Percentiles rank a stretch among this genome's conserved stretches.
Evolutionary conservation across 2,113 vertebrate species (phyloP).

Genomic region (Alosa alosa): DNA sequence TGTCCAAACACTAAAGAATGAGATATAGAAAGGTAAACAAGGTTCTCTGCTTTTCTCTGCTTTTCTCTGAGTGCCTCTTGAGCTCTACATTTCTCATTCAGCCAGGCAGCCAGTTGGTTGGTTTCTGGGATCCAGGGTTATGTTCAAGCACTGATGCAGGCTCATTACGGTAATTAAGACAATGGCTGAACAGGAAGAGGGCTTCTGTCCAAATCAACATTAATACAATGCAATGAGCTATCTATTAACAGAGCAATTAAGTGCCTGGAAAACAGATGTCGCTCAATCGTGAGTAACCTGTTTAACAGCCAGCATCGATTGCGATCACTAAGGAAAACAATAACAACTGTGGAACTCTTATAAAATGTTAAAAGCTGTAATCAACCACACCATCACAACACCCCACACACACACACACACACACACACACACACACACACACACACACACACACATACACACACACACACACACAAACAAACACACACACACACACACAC

Average conservation of each 20-base stretch:
- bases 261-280: background rate
- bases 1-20: background rate
- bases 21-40: background rate
- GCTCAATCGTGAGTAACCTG: background rate
- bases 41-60: too few relatives aligned
- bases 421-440: background rate
- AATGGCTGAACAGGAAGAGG: background rate
- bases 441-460: background rate
- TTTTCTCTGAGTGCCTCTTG: background rate
- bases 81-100: background rate
- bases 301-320: background rate
- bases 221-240: background rate
- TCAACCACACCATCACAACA: background rate
- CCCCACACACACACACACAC: background rate
- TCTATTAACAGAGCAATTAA: background rate
- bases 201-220: background rate
- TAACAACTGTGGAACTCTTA: background rate
- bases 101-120: too few relatives aligned
- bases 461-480: background rate
- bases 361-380: background rate
- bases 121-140: background rate
- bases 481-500: background rate
- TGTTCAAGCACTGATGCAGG: background rate
- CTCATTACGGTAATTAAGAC: background rate
- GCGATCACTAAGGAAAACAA: background rate